Evolutionary conservation across 2,888 invertebrate genomes (phyloP), one percentile per base, ranked within the genome.

Genomic region (Octodonta nipae): DNA sequence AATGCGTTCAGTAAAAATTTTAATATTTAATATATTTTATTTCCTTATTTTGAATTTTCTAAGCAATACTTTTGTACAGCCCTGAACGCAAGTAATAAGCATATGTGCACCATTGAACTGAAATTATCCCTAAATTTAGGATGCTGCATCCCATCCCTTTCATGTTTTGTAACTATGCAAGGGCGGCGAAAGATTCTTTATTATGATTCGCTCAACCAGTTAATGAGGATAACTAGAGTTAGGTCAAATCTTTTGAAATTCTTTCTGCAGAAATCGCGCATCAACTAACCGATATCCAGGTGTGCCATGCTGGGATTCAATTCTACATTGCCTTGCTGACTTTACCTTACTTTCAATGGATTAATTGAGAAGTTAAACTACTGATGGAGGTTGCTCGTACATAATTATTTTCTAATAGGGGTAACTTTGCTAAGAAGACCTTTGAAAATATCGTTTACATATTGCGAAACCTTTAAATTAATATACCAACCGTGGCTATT

Each of bases 201-300:
- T 59, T 41, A 49, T 29, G 48, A 45, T 32, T 43, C 57, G 52
- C 39, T 54, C 56, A 51, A 54, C 53, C 60, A 55, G 44, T 56
- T 58, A 61, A 61, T 60, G 54, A 60, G 60, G 58, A 60, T 60
- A 58, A 60, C 60, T 58, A 55, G 56, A 60, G 60, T 60, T 60
- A 60, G 59, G 60, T 60, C 60, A 60, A 56, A 58, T 58, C 59
- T 60, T 51, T 22, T 11, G 52, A 57, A 53, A 49, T 38, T 33
- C 40, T 32, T 38, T 26, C 34, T 33, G 35, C 35, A 41, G 47
- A 43, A 51, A 51, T 50, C 49, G 49, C 49, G 50, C 47, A 42
- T 49, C 44, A 10, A 10, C 22, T n/a, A n/a, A 22, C 8, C 26
- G 13, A 11, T 42, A 46, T 50, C 57, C 57, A 57, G 57, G 57